These are phyloP conservation scores for Caenorhabditis sp. DNA, from an alignment of 2,888 invertebrate genomes.

Conservation along the genomic window DNA sequence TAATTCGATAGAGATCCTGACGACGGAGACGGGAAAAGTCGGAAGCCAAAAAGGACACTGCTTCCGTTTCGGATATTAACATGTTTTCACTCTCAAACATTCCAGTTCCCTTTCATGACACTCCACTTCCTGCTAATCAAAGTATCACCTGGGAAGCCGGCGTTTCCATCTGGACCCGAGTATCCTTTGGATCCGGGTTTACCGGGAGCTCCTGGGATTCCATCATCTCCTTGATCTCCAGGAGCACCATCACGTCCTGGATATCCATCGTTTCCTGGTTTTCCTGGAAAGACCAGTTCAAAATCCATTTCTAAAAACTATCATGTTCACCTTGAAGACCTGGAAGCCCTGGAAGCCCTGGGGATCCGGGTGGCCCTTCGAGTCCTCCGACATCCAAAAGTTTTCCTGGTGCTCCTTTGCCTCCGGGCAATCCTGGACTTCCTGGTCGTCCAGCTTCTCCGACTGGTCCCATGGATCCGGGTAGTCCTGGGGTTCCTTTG, in stretches of 20 bases:
- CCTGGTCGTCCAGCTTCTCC: conserved; percentile 66
- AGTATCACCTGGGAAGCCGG: conserved; percentile 67
- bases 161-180: conserved; percentile 67
- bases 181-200: conserved; percentile 66
- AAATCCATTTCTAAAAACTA: background rate
- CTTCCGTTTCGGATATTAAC: conserved; percentile 22
- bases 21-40: background rate
- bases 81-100: conserved; percentile 37
- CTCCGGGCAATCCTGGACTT: conserved; percentile 65
- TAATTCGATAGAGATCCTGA: conserved; percentile 9
- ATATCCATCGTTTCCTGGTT: conserved; percentile 69
- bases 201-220: conserved; percentile 70
- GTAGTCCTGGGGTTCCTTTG: conserved; percentile 60
- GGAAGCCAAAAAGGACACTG: conserved; percentile 30
- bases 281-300: conserved; percentile 52
- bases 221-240: conserved; percentile 70
- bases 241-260: conserved; percentile 73
- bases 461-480: conserved; percentile 60
- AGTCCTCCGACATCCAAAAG: conserved; percentile 49
- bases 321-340: conserved; percentile 63
- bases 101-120: background rate
- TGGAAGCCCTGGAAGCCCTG: conserved; percentile 70
- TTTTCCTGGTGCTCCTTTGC: conserved; percentile 67
- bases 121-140: conserved; percentile 2
- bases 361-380: conserved; percentile 69